phyloP scores from a whole-genome alignment of 92 coral and sea anemone genomes.

The Paramuricea clavata region DNA sequence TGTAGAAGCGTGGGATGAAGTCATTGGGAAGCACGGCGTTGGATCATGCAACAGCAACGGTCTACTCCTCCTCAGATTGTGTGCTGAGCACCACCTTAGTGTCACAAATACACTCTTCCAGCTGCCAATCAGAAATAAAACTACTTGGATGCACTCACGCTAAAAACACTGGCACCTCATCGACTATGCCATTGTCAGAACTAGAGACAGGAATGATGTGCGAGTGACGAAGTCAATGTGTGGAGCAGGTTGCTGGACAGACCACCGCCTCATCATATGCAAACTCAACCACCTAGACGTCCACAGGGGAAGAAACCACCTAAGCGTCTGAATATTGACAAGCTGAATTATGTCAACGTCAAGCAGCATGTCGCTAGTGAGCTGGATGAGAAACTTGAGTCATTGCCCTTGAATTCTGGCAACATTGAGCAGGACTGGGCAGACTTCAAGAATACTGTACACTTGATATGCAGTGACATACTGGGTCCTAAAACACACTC shows the following conservation, averaged over 20 bases:
- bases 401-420: too few species aligned
- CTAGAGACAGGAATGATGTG: slow-evolving; percentile 37
- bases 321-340: not conserved
- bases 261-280: slow-evolving; percentile 45
- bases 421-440: too few species aligned
- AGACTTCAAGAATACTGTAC: too few species aligned
- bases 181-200: slow-evolving; percentile 25
- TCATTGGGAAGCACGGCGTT: slow-evolving; percentile 47
- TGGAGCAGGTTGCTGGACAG: slow-evolving; percentile 53
- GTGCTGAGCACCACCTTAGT: slow-evolving; percentile 50
- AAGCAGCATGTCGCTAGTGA: too few species aligned
- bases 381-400: too few species aligned
- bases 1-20: slow-evolving; percentile 30
- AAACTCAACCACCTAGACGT: not conserved
- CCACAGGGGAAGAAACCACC: not conserved
- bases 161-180: slow-evolving; percentile 71
- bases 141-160: slow-evolving; percentile 35
- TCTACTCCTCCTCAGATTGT: slow-evolving; percentile 33
- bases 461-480: too few species aligned
- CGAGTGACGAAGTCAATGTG: slow-evolving; percentile 59
- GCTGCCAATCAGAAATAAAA: not conserved
- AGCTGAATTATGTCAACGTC: not conserved
- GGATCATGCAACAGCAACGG: slow-evolving; percentile 51
- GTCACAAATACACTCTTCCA: slow-evolving; percentile 65
- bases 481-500: too few species aligned